Conservation (phyloP, 2,888 invertebrate species). For the Furcula furcula region DNA sequence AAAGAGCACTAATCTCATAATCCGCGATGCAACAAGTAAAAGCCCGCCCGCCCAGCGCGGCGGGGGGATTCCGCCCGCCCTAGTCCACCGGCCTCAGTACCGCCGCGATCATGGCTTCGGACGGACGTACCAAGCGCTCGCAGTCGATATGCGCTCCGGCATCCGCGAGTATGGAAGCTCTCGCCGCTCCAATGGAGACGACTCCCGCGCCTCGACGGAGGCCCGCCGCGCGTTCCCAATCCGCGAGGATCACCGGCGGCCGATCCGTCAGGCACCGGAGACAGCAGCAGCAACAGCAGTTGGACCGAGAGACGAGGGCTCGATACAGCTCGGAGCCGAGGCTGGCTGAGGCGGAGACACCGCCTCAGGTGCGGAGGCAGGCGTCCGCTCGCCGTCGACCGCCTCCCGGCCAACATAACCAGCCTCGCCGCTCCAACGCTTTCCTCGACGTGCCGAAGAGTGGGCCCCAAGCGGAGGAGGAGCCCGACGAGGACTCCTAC, state of each 20-base stretch:
- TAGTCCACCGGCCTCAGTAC: constrained; percentile 54
- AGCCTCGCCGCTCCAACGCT: constrained; percentile 85
- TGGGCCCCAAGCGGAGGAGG: constrained; percentile 71
- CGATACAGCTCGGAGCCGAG: constrained; percentile 86
- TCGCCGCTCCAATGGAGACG: constrained; percentile 77
- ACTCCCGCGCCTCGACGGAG: constrained; percentile 83
- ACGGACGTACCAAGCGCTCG: constrained; percentile 86
- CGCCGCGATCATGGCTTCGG: constrained; percentile 83
- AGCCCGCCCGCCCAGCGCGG: constrained; percentile 16
- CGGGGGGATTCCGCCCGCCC: constrained; percentile 13
- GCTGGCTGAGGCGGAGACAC: constrained; percentile 84
- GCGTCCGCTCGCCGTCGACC: constrained; percentile 82
- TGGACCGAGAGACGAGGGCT: constrained; percentile 78
- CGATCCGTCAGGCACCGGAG: constrained; percentile 78
- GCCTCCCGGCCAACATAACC: constrained; percentile 66
- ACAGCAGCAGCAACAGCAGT: constrained; percentile 70
- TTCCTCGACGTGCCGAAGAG: constrained; percentile 86
- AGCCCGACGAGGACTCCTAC: constrained; percentile 93
- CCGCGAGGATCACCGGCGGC: constrained; percentile 86
- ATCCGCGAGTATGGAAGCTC: constrained; percentile 85
- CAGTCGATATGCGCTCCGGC: constrained; percentile 89
- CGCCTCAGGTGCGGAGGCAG: constrained; percentile 84
- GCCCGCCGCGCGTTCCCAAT: constrained; percentile 89
- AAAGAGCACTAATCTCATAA: constrained; percentile 55
- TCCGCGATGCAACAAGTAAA: constrained; percentile 69